Conservation (phyloP, 1,140 invertebrate genomes). For the Tetramorium alpestre region DNA sequence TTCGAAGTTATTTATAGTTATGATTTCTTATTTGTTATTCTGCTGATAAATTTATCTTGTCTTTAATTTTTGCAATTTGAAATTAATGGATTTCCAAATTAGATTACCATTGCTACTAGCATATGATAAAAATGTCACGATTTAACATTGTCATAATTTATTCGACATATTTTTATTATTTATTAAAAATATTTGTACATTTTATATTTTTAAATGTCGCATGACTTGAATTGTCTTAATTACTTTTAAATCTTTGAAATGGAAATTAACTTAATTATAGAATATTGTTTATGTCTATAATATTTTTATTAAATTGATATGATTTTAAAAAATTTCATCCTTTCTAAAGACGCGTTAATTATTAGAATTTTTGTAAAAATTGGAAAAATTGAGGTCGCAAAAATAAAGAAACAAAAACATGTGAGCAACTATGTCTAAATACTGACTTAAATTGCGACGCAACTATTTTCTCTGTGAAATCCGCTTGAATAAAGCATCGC, state of each 20-base stretch:
- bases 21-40: neutral
- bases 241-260: neutral
- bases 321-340: neutral
- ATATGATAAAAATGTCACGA: neutral
- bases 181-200: neutral
- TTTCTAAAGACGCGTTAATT: neutral
- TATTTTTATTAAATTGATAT: neutral
- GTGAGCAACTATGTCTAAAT: neutral
- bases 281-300: neutral
- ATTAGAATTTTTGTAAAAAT: neutral
- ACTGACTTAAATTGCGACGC: neutral
- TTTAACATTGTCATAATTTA: neutral
- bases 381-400: neutral
- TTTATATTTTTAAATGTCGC: neutral
- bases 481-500: neutral
- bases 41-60: neutral
- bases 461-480: neutral
- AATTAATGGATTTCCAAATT: neutral
- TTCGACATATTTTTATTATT: neutral
- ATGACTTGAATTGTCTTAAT: neutral
- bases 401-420: neutral
- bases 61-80: neutral
- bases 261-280: neutral
- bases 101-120: neutral
- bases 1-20: neutral